A percentile compares a stretch with the other conserved stretches of the same genome.
Conservation (phyloP, 2,888 invertebrate species). For the Melanotus villosus region DNA sequence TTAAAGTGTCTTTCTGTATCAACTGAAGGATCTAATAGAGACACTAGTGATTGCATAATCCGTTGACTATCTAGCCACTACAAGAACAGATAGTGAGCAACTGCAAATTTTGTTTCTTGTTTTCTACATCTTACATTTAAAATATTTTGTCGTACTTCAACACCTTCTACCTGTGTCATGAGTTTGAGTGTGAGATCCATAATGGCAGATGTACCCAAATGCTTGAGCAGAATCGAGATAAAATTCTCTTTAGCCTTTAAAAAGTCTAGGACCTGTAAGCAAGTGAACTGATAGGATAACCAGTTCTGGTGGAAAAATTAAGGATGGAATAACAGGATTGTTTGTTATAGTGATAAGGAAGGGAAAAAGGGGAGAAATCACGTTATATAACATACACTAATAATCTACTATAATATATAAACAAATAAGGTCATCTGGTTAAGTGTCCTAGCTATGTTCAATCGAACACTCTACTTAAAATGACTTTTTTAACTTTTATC, state of each 20-base stretch:
- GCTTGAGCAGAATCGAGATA: slow-evolving; percentile 88
- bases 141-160: slow-evolving; percentile 79
- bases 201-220: slow-evolving; percentile 94
- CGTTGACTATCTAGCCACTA: slow-evolving; percentile 94
- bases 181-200: slow-evolving; percentile 92
- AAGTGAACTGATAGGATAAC: slow-evolving; percentile 93
- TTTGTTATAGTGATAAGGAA: slow-evolving; percentile 40
- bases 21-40: slow-evolving; percentile 75
- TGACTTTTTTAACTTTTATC: no score
- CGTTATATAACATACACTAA: slow-evolving; percentile 51
- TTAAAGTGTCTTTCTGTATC: slow-evolving; percentile 87
- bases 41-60: slow-evolving; percentile 85
- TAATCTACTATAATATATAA: background rate
- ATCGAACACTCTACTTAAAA: no score
- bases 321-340: slow-evolving; percentile 52
- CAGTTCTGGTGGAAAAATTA: slow-evolving; percentile 77
- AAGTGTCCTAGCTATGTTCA: no score
- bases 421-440: background rate
- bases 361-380: slow-evolving; percentile 51
- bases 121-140: slow-evolving; percentile 73
- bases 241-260: slow-evolving; percentile 90
- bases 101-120: no score
- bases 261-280: slow-evolving; percentile 93
- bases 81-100: slow-evolving; percentile 27
- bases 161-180: slow-evolving; percentile 86